Evolutionary conservation across 1,140 invertebrate species (phyloP), one percentile per base, ranked within the genome.

Genomic region (Sycobia sp.): DNA sequence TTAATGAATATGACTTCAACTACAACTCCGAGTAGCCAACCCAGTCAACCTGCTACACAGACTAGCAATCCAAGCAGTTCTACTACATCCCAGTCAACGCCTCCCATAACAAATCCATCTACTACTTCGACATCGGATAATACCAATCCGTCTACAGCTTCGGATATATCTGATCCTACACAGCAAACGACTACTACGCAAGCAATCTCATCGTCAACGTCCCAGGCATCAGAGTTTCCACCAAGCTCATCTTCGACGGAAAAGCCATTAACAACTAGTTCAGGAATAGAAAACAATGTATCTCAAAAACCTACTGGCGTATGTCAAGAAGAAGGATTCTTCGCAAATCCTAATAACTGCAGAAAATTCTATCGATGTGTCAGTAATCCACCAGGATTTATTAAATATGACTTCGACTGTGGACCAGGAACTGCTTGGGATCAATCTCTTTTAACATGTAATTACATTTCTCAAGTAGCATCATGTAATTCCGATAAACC

Each of bases 351-450:
- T 34, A 79, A 81, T 18, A 82, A 90, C 66, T 91, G 89, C 67
- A 83, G 44, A 10, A 80, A 85, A 41, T 88, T 86, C 75, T 86
- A 87, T 68, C 78, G 85, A 46, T 88, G 87, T 62, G 82, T 83
- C 2, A 76, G 78, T 36, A 50, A 71, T 50, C 68, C 79, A 59
- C 77, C 75, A 43, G 73, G 79, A 56, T 84, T 73, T 64, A 78
- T 71, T 59, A 75, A 73, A 55, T 72, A 76, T 61, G 72, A 79
- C 16, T 78, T 80, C 46, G 69, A 73, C 58, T 79, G 77, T 65
- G 80, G 72, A 11, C 76, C 80, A 18, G 81, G 79, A 22, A 82
- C 76, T 4, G 75, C 82, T 22, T 84, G 82, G 81, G 80, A 82
- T 67, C 75, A 82, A 63, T 54, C 68, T 51, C 69, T 81, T 7